A percentile compares a stretch with the other conserved stretches of the same genome.
phyloP scores from a whole-genome alignment of 2,113 vertebrate genomes.

The rat (Rattus norvegicus) region DNA sequence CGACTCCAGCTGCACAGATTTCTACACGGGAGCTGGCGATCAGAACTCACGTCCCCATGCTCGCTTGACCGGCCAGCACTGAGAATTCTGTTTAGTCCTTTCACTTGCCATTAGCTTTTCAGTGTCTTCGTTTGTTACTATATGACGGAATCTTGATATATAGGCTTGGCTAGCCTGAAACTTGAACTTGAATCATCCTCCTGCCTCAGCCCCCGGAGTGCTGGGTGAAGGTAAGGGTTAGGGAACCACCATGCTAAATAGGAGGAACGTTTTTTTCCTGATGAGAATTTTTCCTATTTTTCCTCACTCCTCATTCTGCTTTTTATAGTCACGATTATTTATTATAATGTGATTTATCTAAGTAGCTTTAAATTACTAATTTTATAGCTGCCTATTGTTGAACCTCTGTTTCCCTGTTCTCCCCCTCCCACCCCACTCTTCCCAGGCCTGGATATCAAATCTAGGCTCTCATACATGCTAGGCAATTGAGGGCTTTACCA shows the following conservation, averaged over 20 bases:
- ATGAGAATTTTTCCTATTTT: not conserved
- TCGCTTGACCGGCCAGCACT: not conserved
- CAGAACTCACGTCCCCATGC: not conserved
- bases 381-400: not conserved
- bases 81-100: not conserved
- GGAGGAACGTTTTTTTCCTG: not conserved
- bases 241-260: no score
- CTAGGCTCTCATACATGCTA: not conserved
- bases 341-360: not conserved
- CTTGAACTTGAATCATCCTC: not conserved
- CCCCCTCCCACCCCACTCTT: not conserved
- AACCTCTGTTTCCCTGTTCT: not conserved
- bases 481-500: not conserved
- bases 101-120: not conserved
- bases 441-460: not conserved
- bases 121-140: not conserved
- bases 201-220: not conserved
- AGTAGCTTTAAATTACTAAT: not conserved
- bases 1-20: no score
- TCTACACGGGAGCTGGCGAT: not conserved
- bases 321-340: not conserved
- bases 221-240: not conserved
- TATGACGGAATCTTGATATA: not conserved
- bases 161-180: not conserved
- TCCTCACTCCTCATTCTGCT: not conserved